Conservation (phyloP, 2,797 vertebrate species). For the Otolemur crassicaudatus region DNA sequence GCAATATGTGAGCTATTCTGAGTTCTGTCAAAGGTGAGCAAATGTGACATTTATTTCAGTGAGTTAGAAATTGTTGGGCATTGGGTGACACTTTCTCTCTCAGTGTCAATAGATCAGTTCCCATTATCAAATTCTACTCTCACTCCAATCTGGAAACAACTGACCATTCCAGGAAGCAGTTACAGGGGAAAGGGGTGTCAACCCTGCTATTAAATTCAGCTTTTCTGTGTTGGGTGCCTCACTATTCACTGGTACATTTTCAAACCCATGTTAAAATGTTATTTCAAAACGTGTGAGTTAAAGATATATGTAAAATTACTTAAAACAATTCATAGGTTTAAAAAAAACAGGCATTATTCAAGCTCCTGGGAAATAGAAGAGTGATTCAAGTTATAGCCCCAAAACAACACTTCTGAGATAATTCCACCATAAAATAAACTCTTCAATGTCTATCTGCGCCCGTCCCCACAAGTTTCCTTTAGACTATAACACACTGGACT, state of each 20-base stretch:
- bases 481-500: not conserved
- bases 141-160: conserved; percentile 11
- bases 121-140: conserved; percentile 35
- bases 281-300: not conserved
- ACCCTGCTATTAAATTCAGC: not conserved
- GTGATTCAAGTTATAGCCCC: not conserved
- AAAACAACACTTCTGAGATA: not conserved
- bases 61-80: conserved; percentile 32
- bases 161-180: not conserved
- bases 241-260: not conserved
- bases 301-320: not conserved
- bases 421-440: not conserved
- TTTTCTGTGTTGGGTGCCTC: not conserved
- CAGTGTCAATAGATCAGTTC: not conserved
- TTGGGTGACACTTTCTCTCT: not conserved
- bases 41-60: conserved; percentile 51
- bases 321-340: not conserved
- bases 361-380: not conserved
- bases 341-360: not conserved
- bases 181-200: not conserved
- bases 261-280: conserved; percentile 8
- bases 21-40: conserved; percentile 42
- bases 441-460: not conserved
- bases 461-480: not conserved
- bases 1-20: conserved; percentile 44